phyloP scores from a whole-genome alignment of 2,113 vertebrate species.

The Myocastor coypus region DNA sequence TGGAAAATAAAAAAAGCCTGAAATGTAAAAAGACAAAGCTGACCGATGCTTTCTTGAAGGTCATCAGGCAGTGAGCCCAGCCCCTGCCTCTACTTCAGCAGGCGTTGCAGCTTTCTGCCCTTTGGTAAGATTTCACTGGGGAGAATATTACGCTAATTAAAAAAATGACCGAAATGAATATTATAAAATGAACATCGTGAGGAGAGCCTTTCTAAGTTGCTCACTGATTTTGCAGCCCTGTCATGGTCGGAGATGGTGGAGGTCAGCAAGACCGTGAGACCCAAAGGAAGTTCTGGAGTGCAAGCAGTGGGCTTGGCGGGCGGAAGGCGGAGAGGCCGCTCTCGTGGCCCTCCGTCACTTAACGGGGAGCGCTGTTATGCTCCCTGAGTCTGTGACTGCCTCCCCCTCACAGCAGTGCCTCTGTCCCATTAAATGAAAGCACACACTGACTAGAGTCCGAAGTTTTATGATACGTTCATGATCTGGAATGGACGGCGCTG shows the following conservation, averaged over 20 bases:
- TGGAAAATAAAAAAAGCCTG: no score
- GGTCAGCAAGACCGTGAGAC: background rate
- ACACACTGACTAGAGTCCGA: background rate
- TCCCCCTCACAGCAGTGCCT: background rate
- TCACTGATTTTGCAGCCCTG: background rate
- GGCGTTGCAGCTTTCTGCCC: constrained; percentile 9
- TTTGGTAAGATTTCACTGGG: constrained; percentile 17
- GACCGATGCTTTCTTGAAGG: background rate
- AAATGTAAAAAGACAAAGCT: background rate
- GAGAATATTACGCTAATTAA: background rate
- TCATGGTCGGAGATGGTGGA: background rate
- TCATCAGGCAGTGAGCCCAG: background rate
- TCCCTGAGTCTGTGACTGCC: background rate
- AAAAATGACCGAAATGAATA: background rate
- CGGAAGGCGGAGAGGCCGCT: background rate
- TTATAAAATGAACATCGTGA: background rate
- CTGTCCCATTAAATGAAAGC: constrained; percentile 23
- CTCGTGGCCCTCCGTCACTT: background rate
- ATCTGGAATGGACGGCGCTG: constrained; percentile 14
- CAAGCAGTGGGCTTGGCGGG: background rate
- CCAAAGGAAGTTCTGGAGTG: background rate
- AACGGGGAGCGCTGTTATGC: background rate
- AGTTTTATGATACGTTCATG: constrained; percentile 20
- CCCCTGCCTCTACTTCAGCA: background rate
- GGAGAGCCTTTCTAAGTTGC: background rate